These are phyloP conservation scores for Syngnathus acus DNA, from an alignment of 2,797 vertebrate species.

Conservation along the genomic window DNA sequence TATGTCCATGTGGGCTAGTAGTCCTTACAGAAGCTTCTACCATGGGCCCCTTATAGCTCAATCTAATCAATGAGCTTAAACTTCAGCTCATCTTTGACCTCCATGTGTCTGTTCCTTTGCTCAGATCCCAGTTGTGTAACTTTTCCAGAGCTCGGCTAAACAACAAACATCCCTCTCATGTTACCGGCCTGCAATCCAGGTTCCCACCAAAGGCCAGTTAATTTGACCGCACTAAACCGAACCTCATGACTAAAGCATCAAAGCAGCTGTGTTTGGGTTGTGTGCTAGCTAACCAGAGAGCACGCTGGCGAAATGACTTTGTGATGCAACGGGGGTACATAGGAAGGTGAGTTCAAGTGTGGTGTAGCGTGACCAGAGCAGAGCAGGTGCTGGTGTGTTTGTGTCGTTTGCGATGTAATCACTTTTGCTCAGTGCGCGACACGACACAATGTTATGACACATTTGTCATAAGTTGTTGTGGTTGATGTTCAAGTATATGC, in stretches of 20 bases:
- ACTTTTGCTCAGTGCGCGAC: constrained; percentile 1
- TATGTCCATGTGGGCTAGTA: not conserved
- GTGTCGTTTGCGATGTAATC: constrained; percentile 30
- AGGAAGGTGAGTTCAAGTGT: constrained; percentile 9
- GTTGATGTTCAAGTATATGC: not conserved
- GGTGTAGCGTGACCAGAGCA: constrained; percentile 13
- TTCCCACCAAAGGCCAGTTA: constrained; percentile 31
- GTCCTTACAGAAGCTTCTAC: not conserved
- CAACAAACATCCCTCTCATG: constrained; percentile 49
- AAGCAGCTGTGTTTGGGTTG: constrained; percentile 6
- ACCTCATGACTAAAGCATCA: constrained; percentile 40
- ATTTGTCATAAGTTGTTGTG: not conserved
- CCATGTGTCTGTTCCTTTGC: constrained; percentile 10
- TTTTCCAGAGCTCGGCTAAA: constrained; percentile 20
- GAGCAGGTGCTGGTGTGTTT: constrained; percentile 14
- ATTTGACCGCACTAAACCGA: constrained; percentile 49
- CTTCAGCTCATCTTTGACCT: constrained; percentile 10
- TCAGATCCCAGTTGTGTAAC: constrained; percentile 47
- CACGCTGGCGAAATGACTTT: not conserved
- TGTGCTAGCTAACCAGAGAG: constrained; percentile 9
- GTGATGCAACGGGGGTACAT: constrained; percentile 21
- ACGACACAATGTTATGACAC: constrained; percentile 1
- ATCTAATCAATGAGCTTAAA: not conserved
- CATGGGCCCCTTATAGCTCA: not conserved
- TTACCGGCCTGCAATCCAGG: constrained; percentile 38